Evolutionary conservation across 2,113 vertebrate genomes (phyloP).

Genomic region (Synodontis membranacea): DNA sequence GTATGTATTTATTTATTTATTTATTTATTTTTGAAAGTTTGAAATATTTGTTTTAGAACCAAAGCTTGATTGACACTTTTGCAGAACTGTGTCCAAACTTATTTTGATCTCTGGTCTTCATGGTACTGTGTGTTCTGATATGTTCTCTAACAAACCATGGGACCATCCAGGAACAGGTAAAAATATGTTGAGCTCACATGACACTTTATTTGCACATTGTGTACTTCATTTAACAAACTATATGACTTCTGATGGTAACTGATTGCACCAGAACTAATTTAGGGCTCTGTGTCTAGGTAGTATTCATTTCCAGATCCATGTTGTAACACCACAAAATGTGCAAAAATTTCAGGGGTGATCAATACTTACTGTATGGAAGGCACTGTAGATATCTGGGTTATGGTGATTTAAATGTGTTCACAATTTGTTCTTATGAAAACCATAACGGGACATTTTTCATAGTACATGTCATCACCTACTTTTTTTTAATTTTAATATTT

Average conservation of each 20-base stretch:
- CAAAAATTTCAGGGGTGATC: background rate
- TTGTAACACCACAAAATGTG: background rate
- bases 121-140: background rate
- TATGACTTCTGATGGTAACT: background rate
- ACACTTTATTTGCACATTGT: background rate
- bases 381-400: background rate
- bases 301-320: background rate
- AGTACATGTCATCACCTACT: background rate
- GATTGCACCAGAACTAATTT: background rate
- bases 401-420: background rate
- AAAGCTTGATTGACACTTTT: background rate
- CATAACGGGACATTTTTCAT: background rate
- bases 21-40: too few species aligned
- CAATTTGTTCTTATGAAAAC: background rate
- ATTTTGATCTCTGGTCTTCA: background rate
- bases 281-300: background rate
- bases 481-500: slow-evolving; percentile 13
- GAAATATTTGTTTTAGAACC: background rate
- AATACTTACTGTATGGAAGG: background rate
- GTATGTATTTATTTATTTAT: too few species aligned
- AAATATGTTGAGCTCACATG: background rate
- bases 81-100: background rate
- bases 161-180: background rate
- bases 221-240: background rate
- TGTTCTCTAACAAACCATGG: background rate